Conservation (phyloP, 2,888 invertebrate species). For the Coelopa pilipes region DNA sequence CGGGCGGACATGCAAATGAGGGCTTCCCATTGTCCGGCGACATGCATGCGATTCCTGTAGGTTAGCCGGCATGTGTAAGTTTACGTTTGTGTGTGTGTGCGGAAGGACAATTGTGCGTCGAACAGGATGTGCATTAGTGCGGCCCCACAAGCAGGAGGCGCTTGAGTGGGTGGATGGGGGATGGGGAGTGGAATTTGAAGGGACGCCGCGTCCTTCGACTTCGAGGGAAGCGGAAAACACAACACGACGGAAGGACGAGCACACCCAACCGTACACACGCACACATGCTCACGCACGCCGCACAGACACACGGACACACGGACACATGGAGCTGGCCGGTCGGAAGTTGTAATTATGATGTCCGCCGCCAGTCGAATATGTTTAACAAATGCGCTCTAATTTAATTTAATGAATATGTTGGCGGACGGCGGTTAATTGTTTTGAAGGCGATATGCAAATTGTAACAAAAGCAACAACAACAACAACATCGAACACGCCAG, state of each 20-base stretch:
- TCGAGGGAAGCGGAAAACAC: slow-evolving; percentile 25
- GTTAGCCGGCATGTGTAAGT: neutral
- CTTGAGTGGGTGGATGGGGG: slow-evolving; percentile 41
- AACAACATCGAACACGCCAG: neutral
- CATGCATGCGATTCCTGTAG: slow-evolving; percentile 36
- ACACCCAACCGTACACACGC: slow-evolving; percentile 17
- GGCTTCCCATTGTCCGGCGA: slow-evolving; percentile 40
- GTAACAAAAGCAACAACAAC: slow-evolving; percentile 27
- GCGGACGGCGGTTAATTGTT: slow-evolving; percentile 50
- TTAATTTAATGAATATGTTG: slow-evolving; percentile 54
- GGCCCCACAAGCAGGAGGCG: slow-evolving; percentile 40
- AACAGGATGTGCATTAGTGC: slow-evolving; percentile 58
- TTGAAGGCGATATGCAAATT: slow-evolving; percentile 52
- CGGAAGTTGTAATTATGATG: slow-evolving; percentile 63
- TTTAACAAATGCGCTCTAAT: slow-evolving; percentile 43
- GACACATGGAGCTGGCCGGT: neutral
- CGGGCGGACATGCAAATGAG: slow-evolving; percentile 40
- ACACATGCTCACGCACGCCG: neutral
- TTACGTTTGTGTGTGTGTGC: slow-evolving; percentile 1
- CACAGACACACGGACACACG: slow-evolving; percentile 29
- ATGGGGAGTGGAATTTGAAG: slow-evolving; percentile 19
- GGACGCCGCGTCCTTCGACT: slow-evolving; percentile 1
- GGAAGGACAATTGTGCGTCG: slow-evolving; percentile 7
- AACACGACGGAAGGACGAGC: slow-evolving; percentile 9
- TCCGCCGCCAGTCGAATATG: slow-evolving; percentile 42